A percentile compares a stretch with the other conserved stretches of the same genome.
Conservation (phyloP, 2,113 vertebrate genomes). For the Hoplias malabaricus region DNA sequence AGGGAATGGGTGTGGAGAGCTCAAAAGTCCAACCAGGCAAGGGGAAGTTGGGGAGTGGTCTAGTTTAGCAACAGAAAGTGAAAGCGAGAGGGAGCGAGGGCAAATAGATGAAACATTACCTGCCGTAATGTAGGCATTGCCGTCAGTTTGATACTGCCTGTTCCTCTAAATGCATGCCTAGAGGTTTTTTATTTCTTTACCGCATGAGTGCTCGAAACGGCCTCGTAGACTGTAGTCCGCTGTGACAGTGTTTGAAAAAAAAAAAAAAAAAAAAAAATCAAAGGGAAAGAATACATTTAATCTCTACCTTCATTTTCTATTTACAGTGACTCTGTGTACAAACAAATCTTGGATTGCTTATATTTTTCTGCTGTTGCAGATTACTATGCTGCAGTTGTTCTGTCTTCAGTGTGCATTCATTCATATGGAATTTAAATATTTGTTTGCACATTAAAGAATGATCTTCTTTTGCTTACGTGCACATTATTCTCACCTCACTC, state of each 20-base stretch:
- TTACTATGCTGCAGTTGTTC: conserved; percentile 25
- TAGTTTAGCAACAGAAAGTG: not conserved
- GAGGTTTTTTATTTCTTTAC: conserved; percentile 58
- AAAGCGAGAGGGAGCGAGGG: conserved; percentile 15
- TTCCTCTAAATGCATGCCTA: conserved; percentile 68
- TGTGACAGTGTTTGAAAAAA: conserved; percentile 65
- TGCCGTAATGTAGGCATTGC: conserved; percentile 48
- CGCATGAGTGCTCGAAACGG: conserved; percentile 66
- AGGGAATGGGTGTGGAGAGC: conserved; percentile 18
- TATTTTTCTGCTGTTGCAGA: conserved; percentile 26
- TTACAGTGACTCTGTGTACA: conserved; percentile 42
- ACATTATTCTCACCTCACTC: conserved; percentile 18
- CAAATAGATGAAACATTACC: conserved; percentile 33
- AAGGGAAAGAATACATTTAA: conserved; percentile 36
- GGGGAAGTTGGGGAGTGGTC: not conserved
- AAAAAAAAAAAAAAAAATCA: conserved; percentile 50
- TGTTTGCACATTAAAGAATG: conserved; percentile 50
- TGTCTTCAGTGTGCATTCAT: conserved; percentile 40
- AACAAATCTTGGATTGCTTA: conserved; percentile 22
- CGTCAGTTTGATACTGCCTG: conserved; percentile 59
- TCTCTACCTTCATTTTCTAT: conserved; percentile 55
- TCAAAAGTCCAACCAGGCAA: not conserved
- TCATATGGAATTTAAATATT: conserved; percentile 37
- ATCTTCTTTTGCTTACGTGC: conserved; percentile 29
- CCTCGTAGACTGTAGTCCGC: conserved; percentile 63